These are phyloP conservation scores for Trichonephila clavata DNA, from an alignment of 1,140 invertebrate genomes.

Conservation along the genomic window DNA sequence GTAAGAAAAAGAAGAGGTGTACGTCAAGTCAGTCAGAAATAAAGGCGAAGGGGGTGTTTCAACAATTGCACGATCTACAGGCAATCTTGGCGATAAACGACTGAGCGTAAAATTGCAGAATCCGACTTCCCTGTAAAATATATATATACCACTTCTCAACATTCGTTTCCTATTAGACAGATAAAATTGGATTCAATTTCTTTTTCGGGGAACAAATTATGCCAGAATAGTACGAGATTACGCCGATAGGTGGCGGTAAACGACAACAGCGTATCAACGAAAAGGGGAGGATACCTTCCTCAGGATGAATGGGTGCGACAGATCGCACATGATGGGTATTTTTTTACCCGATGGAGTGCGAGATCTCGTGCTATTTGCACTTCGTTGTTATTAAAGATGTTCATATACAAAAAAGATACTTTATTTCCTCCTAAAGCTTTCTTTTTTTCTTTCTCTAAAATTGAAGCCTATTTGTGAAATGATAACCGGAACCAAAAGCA, in stretches of 20 bases:
- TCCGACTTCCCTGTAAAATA: not conserved
- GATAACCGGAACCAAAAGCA: too few relatives aligned
- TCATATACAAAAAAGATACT: not conserved
- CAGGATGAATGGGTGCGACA: not conserved
- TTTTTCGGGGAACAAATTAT: slow-evolving; percentile 8
- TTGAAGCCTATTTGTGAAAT: too few relatives aligned
- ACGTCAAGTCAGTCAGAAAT: slow-evolving; percentile 37
- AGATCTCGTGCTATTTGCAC: not conserved
- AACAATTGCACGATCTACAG: slow-evolving; percentile 35
- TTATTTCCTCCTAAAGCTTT: not conserved
- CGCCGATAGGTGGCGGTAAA: slow-evolving; percentile 62
- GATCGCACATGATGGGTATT: not conserved
- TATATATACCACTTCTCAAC: slow-evolving; percentile 2
- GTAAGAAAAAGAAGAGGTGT: slow-evolving; percentile 59
- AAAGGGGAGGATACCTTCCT: not conserved
- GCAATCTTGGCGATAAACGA: not conserved
- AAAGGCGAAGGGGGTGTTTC: slow-evolving; percentile 1
- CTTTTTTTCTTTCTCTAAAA: too few relatives aligned
- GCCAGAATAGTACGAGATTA: slow-evolving; percentile 36
- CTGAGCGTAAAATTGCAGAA: not conserved
- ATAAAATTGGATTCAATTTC: slow-evolving; percentile 61
- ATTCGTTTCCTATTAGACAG: slow-evolving; percentile 6
- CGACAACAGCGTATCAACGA: slow-evolving; percentile 30
- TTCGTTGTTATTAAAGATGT: not conserved
- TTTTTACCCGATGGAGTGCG: not conserved